Evolutionary conservation across 2,888 invertebrate species (phyloP).

Genomic region (Diarsia dahlii): DNA sequence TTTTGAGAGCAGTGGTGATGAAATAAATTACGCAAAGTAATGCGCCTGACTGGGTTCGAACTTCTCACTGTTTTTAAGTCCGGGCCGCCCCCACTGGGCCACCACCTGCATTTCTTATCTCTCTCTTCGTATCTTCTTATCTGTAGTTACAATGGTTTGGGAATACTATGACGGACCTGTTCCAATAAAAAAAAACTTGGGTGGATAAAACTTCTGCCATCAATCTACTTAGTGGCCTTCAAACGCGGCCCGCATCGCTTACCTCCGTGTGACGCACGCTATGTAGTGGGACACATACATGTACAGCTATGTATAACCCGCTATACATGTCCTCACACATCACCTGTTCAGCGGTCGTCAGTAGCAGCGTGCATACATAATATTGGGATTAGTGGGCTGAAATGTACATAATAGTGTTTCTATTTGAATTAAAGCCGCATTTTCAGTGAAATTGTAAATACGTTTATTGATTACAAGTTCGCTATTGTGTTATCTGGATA

Average conservation of each 20-base stretch:
- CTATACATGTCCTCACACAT: conserved; percentile 58
- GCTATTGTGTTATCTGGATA: not conserved
- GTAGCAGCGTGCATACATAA: conserved; percentile 39
- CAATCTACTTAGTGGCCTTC: not conserved
- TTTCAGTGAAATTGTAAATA: conserved; percentile 19
- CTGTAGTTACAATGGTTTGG: too few relatives aligned
- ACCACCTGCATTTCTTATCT: too few relatives aligned
- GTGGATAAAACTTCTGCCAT: conserved; percentile 13
- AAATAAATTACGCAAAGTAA: too few relatives aligned
- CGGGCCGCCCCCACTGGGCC: too few relatives aligned
- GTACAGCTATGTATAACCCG: conserved; percentile 12
- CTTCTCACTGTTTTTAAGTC: too few relatives aligned
- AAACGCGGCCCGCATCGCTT: conserved; percentile 51
- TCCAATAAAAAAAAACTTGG: not conserved
- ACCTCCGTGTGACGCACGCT: conserved; percentile 48
- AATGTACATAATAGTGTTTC: not conserved
- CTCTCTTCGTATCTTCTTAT: too few relatives aligned
- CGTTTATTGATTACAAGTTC: conserved; percentile 6
- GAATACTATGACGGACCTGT: too few relatives aligned
- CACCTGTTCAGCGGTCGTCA: conserved; percentile 51
- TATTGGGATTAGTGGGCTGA: conserved; percentile 29
- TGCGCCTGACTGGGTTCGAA: too few relatives aligned
- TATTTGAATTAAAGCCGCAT: conserved; percentile 14
- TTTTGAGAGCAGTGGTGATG: too few relatives aligned
- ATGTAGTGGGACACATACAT: conserved; percentile 19